Evolutionary conservation across 2,113 vertebrate genomes (phyloP).

Genomic region (Megaceryle torquata): DNA sequence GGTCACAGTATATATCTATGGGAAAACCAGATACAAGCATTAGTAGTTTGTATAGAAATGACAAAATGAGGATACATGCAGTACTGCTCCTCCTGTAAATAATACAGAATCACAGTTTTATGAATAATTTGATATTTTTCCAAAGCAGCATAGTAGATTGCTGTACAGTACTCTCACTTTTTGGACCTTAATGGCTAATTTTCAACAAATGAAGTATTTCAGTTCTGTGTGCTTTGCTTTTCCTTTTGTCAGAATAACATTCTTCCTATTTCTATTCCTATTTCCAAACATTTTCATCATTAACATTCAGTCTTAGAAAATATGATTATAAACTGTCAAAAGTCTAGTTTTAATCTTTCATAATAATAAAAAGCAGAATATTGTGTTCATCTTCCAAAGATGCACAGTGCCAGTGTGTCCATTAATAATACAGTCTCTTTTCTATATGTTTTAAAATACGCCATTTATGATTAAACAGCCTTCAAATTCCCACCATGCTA

Average conservation of each 20-base stretch:
- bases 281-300: not conserved
- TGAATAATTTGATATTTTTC: not conserved
- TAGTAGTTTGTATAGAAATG: not conserved
- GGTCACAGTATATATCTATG: rapidly evolving
- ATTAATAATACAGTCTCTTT: not conserved
- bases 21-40: not conserved
- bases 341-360: not conserved
- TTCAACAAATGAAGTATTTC: not conserved
- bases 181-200: not conserved
- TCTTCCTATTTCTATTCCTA: not conserved
- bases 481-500: not conserved
- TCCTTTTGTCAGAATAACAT: not conserved
- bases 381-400: not conserved
- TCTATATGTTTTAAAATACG: not conserved
- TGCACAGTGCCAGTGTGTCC: not conserved
- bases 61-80: not conserved
- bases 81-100: not conserved
- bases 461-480: not conserved
- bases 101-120: not conserved
- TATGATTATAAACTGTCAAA: not conserved
- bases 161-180: not conserved
- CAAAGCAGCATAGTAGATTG: not conserved
- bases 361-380: not conserved
- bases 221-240: not conserved
- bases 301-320: not conserved